Base-by-base conservation (phyloP, 2,797 vertebrate genomes). In the Ataeniobius toweri region DNA sequence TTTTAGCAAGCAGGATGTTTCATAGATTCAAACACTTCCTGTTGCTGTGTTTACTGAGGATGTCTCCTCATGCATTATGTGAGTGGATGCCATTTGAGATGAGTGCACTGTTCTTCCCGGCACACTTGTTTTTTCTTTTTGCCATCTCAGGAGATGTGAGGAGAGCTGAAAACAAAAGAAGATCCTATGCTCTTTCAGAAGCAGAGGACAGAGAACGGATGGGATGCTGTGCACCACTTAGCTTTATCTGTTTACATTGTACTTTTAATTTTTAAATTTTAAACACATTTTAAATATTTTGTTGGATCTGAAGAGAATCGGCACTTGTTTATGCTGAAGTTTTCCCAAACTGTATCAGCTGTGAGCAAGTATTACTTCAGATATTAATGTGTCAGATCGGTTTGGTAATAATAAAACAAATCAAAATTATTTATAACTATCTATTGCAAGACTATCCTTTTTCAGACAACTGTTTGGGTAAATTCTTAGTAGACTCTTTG, bases 1-100 rank as follows among this genome's bases (percentile, higher is more conserved):
- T 90, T 90, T 91, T 74, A 85, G 74, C 89, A 84, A 85, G 87
- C 89, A 92, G 90, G 87, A 91, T 91, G 90, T 85, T 91, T 89
- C 75, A 20, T 63, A 36, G 78, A 82, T 90, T 75, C 85, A 81
- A 77, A 83, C 72, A 79, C 85, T 93, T 93, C 88, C 91, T 92
- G 91, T 90, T 90, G 84, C 86, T 67, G 74, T 88, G 79, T 91
- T 92, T 90, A 71, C 82, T 28, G 75, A 73, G 81, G 76, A 88
- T 26, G 74, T 89, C 80, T 90, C 80, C 81, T 84, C 85, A 76
- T 91, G 88, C 87, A 85, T 89, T 82, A 88, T 86, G 86, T 82
- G 87, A 91, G 80, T 48, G 81, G 85, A 89, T 59, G 58, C 83
- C 83, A 86, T 89, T 91, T 89, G 83, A 90, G 74, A 84, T 83